Conservation (phyloP, 2,888 invertebrate genomes). For the Athetis lepigone region DNA sequence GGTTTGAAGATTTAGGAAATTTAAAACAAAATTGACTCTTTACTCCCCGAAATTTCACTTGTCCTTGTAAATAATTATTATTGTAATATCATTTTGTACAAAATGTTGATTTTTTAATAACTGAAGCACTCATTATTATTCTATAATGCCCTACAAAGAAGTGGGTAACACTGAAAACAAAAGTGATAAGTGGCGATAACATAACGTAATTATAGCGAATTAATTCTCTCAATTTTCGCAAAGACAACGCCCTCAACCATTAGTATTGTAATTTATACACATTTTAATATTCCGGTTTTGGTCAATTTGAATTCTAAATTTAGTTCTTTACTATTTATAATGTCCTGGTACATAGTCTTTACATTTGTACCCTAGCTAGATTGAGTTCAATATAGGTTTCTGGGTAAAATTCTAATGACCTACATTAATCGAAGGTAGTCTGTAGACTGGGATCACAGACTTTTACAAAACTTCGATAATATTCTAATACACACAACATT, state of each 20-base stretch:
- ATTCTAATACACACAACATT: too few species aligned
- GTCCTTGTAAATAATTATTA: too few species aligned
- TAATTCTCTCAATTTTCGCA: conserved; percentile 12
- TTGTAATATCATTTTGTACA: too few species aligned
- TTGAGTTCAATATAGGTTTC: background rate
- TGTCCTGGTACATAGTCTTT: conserved; percentile 48
- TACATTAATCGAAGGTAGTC: too few species aligned
- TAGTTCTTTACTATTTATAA: conserved; percentile 21
- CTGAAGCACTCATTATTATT: background rate
- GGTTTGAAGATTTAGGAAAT: too few species aligned
- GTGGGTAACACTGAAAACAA: conserved; percentile 9
- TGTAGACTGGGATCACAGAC: too few species aligned
- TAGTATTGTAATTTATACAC: conserved; percentile 14
- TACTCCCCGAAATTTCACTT: too few species aligned
- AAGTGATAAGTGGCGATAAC: conserved; percentile 6
- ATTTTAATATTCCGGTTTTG: conserved; percentile 33
- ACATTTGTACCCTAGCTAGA: conserved; percentile 25
- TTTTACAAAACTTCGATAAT: too few species aligned
- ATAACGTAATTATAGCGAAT: background rate
- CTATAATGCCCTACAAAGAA: background rate
- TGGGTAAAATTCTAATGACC: background rate
- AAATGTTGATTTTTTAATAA: too few species aligned
- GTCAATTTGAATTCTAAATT: conserved; percentile 26
- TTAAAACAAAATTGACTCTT: too few species aligned
- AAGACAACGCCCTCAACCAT: conserved; percentile 12